Base-by-base conservation (phyloP, 2,797 vertebrate genomes). In the Kryptolebias ocellatus region DNA sequence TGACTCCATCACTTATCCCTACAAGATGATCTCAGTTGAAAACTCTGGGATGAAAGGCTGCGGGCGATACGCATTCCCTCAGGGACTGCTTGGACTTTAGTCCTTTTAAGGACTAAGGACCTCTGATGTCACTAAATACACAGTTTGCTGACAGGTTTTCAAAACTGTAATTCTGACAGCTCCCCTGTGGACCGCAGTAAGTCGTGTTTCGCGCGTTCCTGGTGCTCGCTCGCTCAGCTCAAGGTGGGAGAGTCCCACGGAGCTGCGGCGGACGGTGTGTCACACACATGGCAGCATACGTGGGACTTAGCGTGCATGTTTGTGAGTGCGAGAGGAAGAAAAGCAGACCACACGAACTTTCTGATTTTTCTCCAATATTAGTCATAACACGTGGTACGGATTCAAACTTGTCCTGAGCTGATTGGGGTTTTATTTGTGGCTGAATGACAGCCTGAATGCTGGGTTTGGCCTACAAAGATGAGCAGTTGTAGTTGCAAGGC, bases 101-200 rank as follows among this genome's bases (percentile, higher is more conserved):
- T 45, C 31, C 4, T 28, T 14, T 20, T 16, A 20, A 31, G 10
- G 27, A 29, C 4, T 62, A 17, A 34, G 31, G 16, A 42, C 16
- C 44, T 20, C 1, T 20, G 18, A 24, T 63, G 54, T 34, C 28
- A n/a, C 16, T 39, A 50, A 72, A n/a, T 54, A 72, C 39, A 57
- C 17, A 69, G 72, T 75, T 67, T 39, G 68, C 57, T 57, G 27
- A 14, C 7, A 4, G 61, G 42, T n/a, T 67, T 45, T 2, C 45
- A 42, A 12, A 42, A 11, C n/a, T 53, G 65, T 59, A n/a, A 28
- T 61, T 57, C 60, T 63, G 55, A 67, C 52, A 57, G n/a, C 47
- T 42, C 39, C 10, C 12, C 39, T 3, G 39, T 42, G 39, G 39
- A 11, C 39, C 12, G 39, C 11, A 12, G 39, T 12, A 42, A 42